Evolutionary conservation across 2,113 vertebrate species (phyloP).

Genomic region (Nycticryphes semicollaris): DNA sequence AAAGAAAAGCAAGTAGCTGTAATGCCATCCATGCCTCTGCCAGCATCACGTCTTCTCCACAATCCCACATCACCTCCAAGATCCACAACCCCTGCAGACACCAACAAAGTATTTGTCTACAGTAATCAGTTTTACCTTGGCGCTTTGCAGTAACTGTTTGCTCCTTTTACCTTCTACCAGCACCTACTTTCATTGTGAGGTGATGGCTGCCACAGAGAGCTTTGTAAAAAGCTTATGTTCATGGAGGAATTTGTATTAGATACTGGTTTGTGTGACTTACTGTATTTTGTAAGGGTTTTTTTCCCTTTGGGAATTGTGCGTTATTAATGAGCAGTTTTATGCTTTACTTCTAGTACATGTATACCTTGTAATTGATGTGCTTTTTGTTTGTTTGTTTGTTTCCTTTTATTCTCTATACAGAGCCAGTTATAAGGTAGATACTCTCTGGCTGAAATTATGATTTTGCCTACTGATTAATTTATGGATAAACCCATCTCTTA

Average conservation of each 20-base stretch:
- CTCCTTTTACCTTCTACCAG: neutral
- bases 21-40: neutral
- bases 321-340: conserved; percentile 67
- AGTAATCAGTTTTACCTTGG: neutral
- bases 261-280: conserved; percentile 52
- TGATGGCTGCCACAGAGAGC: neutral
- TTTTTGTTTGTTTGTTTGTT: neutral
- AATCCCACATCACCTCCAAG: neutral
- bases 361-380: conserved; percentile 1
- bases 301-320: conserved; percentile 67
- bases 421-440: conserved; percentile 16
- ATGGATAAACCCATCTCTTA: neutral
- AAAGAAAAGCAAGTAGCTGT: neutral
- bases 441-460: conserved; percentile 13
- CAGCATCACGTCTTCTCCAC: neutral
- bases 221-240: conserved; percentile 48
- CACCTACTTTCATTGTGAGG: conserved; percentile 36
- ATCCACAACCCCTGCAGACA: neutral
- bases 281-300: conserved; percentile 55
- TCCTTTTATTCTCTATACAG: conserved; percentile 6
- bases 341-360: conserved; percentile 48
- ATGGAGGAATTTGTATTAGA: conserved; percentile 45
- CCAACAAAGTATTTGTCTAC: neutral
- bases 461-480: conserved; percentile 42
- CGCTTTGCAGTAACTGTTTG: neutral